A percentile compares a stretch with the other conserved stretches of the same genome.
phyloP scores from a whole-genome alignment of 2,113 vertebrate genomes.

The Heteronetta atricapilla region DNA sequence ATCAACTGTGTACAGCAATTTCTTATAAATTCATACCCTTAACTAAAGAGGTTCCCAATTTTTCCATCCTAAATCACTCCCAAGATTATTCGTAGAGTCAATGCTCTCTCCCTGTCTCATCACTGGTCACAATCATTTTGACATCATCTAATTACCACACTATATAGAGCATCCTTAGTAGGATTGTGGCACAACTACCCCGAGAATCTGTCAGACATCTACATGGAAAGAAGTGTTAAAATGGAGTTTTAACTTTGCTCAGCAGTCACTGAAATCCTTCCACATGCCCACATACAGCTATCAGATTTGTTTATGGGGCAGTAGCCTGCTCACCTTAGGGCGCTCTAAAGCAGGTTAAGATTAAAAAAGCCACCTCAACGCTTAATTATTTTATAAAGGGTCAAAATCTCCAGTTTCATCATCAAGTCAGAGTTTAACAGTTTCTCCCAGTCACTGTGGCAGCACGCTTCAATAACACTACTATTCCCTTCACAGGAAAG shows the following conservation, averaged over 20 bases:
- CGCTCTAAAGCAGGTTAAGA: background rate
- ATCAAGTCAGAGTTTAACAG: background rate
- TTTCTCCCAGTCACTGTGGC: background rate
- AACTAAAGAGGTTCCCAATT: background rate
- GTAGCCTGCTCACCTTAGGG: background rate
- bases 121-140: background rate
- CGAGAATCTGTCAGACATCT: background rate
- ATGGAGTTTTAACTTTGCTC: background rate
- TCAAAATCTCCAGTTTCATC: background rate
- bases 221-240: background rate
- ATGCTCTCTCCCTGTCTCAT: background rate
- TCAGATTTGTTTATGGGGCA: background rate
- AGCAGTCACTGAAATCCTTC: background rate
- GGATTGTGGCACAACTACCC: background rate
- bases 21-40: background rate
- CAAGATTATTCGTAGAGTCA: background rate
- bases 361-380: background rate
- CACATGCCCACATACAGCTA: background rate
- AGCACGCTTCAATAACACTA: background rate
- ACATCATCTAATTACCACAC: background rate
- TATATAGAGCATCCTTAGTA: background rate
- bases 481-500: background rate
- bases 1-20: background rate
- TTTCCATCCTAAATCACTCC: background rate
- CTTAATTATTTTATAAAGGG: background rate